Evolutionary conservation across 2,113 vertebrate species (phyloP), one percentile per base, ranked within the genome.

Genomic region (Corydoras maculifer): DNA sequence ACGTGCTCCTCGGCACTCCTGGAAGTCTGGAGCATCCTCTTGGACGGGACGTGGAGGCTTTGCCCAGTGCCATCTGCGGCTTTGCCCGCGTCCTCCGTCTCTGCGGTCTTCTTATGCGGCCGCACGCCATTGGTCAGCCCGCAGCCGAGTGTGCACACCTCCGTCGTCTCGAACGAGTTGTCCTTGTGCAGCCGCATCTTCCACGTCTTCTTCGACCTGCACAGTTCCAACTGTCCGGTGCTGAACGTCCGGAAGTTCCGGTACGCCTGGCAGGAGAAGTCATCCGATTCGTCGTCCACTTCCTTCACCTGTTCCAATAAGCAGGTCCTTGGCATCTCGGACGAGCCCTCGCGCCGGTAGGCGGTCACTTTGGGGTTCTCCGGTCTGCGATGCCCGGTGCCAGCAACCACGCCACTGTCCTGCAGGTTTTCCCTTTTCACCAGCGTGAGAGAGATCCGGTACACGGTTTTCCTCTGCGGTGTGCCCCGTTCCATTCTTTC

Each of bases 361-460:
- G 81, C 7, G 53, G 75, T 80, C 73, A 73, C 76, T 74, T 79
- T 70, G 30, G 76, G 74, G 72, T 84, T 78, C 55, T 86, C 84
- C 0, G 57, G 70, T 9, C 68, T 62, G 64, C 50, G 60, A 76
- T 81, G 12, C 25, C 69, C 64, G 3, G 51, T 3, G 12, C 10
- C 71, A 18, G 2, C 75, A n/a, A 15, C 75, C 35, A 64, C 25
- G 71, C 77, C 53, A n/a, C 72, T 13, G 0, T 79, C 84, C n/a
- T 91, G 85, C 4, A 43, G 35, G 61, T 78, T 88, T 83, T 97
- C 95, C 80, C 92, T 92, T 81, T 96, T 93, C 79, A 98, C 94
- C 82, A 97, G 82, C 43, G 94, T 97, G 77, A 97, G 91, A 12
- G 94, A 97, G 87, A 98, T 98, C 82, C 93, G 87, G 84, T 97